Conservation (phyloP, 2,113 vertebrate species). For the Chaenocephalus aceratus region DNA sequence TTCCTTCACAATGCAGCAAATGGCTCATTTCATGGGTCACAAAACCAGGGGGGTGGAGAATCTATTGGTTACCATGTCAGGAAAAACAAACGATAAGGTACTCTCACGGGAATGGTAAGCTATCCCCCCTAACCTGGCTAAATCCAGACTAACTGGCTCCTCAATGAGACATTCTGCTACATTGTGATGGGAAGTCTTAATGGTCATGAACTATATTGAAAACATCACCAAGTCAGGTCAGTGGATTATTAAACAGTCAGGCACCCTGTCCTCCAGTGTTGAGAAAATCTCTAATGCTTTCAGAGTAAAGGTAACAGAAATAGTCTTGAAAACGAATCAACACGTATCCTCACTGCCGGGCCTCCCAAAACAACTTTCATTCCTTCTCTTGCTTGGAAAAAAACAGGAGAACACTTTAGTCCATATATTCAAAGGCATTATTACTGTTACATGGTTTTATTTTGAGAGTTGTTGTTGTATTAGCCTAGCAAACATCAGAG, state of each 20-base stretch:
- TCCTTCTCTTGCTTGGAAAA: conserved; percentile 19
- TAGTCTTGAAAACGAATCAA: conserved; percentile 29
- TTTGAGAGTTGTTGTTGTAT: not conserved
- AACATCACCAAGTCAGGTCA: conserved; percentile 35
- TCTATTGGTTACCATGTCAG: conserved; percentile 26
- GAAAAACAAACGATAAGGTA: conserved; percentile 30
- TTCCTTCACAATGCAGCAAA: conserved; percentile 64
- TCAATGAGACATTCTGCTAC: conserved; percentile 47
- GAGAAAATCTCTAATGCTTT: conserved; percentile 41
- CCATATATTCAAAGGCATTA: conserved; percentile 51
- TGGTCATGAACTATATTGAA: conserved; percentile 27
- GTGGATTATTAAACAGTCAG: conserved; percentile 60
- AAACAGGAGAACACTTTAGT: conserved; percentile 27
- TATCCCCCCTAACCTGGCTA: conserved; percentile 28
- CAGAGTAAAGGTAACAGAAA: conserved; percentile 47
- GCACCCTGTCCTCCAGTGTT: conserved; percentile 62
- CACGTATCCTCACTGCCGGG: conserved; percentile 19
- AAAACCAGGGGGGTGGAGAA: conserved; percentile 33
- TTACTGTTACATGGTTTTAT: conserved; percentile 45
- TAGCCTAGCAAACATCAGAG: conserved; percentile 50
- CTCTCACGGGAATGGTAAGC: not conserved
- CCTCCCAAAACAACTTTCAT: conserved; percentile 11
- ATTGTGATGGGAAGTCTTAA: conserved; percentile 31
- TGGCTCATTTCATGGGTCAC: conserved; percentile 70
- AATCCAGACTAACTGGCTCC: conserved; percentile 40